A percentile compares a stretch with the other conserved stretches of the same genome.
Evolutionary conservation across 2,797 vertebrate species (phyloP).

Genomic region (Semaprochilodus insignis): DNA sequence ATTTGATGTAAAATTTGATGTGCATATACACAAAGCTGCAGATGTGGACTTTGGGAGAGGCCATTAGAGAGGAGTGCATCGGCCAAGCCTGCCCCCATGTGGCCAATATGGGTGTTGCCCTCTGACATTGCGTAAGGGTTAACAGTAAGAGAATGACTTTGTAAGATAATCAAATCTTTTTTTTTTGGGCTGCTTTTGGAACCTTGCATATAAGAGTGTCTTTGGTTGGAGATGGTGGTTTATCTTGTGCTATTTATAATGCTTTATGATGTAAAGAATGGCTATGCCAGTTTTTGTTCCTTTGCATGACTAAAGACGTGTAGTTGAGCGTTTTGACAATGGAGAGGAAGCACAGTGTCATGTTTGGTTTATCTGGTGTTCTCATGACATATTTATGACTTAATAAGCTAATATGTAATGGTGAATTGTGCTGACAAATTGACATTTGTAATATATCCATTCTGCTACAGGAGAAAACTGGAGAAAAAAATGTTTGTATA

Average conservation of each 20-base stretch:
- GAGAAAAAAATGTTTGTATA: conserved; percentile 58
- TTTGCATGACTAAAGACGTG: conserved; percentile 59
- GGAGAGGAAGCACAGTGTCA: conserved; percentile 68
- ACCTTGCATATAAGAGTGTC: conserved; percentile 35
- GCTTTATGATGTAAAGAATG: conserved; percentile 42
- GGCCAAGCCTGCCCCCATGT: conserved; percentile 20
- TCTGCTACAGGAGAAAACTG: conserved; percentile 60
- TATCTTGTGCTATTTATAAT: conserved; percentile 55
- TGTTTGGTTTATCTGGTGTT: conserved; percentile 69
- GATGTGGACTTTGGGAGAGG: not conserved
- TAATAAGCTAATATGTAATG: conserved; percentile 82
- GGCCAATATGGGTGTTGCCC: conserved; percentile 11
- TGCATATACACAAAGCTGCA: not conserved
- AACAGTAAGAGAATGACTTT: not conserved
- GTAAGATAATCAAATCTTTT: conserved; percentile 42
- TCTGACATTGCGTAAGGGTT: conserved; percentile 5
- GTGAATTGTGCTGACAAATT: conserved; percentile 67
- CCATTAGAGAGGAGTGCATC: not conserved
- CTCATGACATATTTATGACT: conserved; percentile 79
- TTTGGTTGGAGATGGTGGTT: conserved; percentile 38
- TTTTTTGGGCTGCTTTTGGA: not conserved
- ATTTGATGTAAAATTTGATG: too few species aligned
- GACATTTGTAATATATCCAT: conserved; percentile 70
- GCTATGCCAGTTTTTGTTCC: conserved; percentile 42
- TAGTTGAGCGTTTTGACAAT: conserved; percentile 49